Evolutionary conservation across 2,113 vertebrate species (phyloP).

Genomic region (Antechinus stuartii): DNA sequence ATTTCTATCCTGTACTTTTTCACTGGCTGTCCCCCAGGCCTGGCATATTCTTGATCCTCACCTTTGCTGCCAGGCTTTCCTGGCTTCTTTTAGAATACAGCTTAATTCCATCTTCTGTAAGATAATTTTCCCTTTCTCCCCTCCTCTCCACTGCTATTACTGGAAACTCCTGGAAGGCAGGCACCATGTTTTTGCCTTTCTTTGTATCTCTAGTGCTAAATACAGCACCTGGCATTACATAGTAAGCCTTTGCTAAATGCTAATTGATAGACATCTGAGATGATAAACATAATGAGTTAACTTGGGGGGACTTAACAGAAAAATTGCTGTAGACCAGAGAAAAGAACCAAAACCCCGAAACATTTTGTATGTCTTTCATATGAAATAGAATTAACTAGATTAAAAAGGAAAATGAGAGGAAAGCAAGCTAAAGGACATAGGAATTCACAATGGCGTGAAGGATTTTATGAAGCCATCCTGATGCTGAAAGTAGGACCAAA

Average conservation of each 20-base stretch:
- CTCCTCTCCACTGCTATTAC: neutral
- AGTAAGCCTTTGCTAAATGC: neutral
- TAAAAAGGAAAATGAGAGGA: neutral
- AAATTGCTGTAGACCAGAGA: neutral
- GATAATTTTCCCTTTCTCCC: neutral
- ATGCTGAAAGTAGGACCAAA: neutral
- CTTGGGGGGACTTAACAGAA: neutral
- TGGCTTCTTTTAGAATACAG: neutral
- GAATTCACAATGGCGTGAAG: neutral
- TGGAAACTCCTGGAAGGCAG: neutral
- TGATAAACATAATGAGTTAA: neutral
- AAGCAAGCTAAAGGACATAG: neutral
- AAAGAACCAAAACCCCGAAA: neutral
- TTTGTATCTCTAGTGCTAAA: neutral
- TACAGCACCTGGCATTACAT: neutral
- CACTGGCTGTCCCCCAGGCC: neutral
- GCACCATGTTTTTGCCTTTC: neutral
- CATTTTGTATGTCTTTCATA: neutral
- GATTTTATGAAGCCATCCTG: neutral
- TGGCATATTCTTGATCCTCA: neutral
- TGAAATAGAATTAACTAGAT: neutral
- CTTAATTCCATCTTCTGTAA: neutral
- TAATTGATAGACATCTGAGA: neutral
- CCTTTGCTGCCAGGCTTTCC: neutral
- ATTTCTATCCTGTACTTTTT: neutral